Evolutionary conservation across 2,888 invertebrate genomes (phyloP).

Genomic region (Tenthredo scrophulariae): DNA sequence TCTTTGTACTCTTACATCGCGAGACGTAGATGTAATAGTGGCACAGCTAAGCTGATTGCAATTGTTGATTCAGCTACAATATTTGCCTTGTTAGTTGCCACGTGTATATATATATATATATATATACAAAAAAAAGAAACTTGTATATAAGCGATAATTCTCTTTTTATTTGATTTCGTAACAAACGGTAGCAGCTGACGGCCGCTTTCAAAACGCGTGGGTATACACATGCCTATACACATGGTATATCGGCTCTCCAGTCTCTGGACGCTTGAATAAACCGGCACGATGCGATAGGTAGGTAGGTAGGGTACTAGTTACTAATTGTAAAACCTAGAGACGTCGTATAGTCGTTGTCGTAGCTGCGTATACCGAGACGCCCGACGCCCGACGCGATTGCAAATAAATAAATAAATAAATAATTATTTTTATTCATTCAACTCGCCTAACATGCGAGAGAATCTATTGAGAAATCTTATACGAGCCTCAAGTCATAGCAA

Average conservation of each 20-base stretch:
- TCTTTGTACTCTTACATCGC: not conserved
- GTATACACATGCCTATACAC: not conserved
- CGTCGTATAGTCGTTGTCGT: not conserved
- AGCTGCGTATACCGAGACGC: not conserved
- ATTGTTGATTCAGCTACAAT: conserved; percentile 25
- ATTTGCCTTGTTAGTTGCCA: conserved; percentile 29
- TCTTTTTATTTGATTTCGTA: conserved; percentile 42
- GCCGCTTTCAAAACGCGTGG: conserved; percentile 33
- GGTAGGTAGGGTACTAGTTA: not conserved
- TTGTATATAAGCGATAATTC: conserved; percentile 21
- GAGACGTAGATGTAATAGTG: not conserved
- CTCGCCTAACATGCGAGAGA: conserved; percentile 45
- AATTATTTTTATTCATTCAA: conserved; percentile 56
- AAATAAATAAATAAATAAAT: conserved; percentile 58
- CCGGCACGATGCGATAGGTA: conserved; percentile 4
- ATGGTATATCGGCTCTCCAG: not conserved
- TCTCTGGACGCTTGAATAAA: conserved; percentile 8
- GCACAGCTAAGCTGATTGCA: not conserved
- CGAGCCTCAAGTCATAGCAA: not conserved
- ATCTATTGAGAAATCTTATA: conserved; percentile 57
- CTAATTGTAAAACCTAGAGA: conserved; percentile 11
- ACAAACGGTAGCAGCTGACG: conserved; percentile 48
- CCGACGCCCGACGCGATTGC: conserved; percentile 20
- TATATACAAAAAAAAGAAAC: not conserved
- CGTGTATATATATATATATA: not conserved